Conservation (phyloP, 2,888 invertebrate species). For the Salpingus planirostris region DNA sequence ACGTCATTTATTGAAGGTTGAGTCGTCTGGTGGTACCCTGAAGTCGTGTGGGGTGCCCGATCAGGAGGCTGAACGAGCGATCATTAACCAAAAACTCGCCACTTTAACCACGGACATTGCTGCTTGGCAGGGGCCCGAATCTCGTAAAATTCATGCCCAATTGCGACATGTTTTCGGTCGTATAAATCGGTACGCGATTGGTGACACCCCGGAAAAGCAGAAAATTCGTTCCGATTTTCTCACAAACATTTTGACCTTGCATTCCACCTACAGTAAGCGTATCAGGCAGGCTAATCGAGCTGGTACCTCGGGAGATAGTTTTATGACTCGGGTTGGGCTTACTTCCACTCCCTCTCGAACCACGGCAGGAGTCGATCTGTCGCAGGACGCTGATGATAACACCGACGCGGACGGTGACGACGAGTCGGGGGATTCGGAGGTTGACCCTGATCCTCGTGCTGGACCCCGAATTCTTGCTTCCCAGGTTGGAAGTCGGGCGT, state of each 20-base stretch:
- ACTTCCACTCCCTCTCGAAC: not conserved
- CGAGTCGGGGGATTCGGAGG: not conserved
- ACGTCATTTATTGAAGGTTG: not conserved
- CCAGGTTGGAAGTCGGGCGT: not conserved
- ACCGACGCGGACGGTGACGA: not conserved
- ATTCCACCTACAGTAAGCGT: no score
- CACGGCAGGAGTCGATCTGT: not conserved
- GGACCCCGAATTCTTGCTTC: not conserved
- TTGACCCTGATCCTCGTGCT: not conserved
- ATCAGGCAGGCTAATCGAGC: not conserved
- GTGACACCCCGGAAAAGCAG: not conserved
- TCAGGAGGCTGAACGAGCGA: not conserved
- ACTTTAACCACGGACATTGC: not conserved
- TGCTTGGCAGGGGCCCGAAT: not conserved
- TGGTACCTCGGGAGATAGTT: not conserved
- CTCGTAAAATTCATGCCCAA: not conserved
- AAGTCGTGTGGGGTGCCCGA: not conserved
- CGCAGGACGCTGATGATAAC: not conserved
- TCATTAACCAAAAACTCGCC: not conserved
- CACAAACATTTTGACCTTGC: not conserved
- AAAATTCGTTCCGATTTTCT: not conserved
- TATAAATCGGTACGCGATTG: not conserved
- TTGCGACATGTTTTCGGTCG: not conserved
- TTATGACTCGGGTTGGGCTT: no score
- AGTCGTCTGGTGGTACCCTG: not conserved